phyloP scores from a whole-genome alignment of 2,113 vertebrate species.

The Seriola dumerili region DNA sequence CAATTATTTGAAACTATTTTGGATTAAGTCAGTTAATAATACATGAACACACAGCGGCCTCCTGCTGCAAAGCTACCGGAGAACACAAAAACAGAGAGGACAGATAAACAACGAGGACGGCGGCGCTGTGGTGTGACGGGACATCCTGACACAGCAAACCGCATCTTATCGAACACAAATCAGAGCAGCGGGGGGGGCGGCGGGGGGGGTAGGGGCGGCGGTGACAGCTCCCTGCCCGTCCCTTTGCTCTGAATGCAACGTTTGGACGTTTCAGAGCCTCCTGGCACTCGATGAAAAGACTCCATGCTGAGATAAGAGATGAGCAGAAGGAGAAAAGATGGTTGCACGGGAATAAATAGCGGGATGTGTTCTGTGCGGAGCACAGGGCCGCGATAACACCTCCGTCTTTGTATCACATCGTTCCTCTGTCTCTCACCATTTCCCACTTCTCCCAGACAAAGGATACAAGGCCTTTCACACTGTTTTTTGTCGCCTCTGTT shows the following conservation, averaged over 20 bases:
- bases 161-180: not conserved
- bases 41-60: not conserved
- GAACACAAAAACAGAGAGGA: not conserved
- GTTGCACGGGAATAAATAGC: not conserved
- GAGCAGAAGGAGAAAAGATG: slow-evolving; percentile 1
- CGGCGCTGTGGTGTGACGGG: not conserved
- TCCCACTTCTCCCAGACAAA: not conserved
- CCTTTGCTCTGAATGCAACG: not conserved
- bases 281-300: slow-evolving; percentile 21
- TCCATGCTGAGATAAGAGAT: slow-evolving; percentile 22
- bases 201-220: no score
- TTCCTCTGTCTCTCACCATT: slow-evolving; percentile 14
- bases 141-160: not conserved
- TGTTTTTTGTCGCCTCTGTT: not conserved
- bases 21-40: slow-evolving; percentile 15
- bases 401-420: slow-evolving; percentile 1
- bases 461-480: slow-evolving; percentile 6
- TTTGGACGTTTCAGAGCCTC: not conserved
- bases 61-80: not conserved
- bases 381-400: slow-evolving; percentile 19
- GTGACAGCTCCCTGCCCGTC: not conserved
- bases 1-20: slow-evolving; percentile 22
- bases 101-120: not conserved
- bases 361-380: slow-evolving; percentile 8
- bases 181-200: not conserved